These are phyloP conservation scores for Cryptoblepharus egeriae DNA, from an alignment of 2,797 vertebrate species.

Conservation along the genomic window DNA sequence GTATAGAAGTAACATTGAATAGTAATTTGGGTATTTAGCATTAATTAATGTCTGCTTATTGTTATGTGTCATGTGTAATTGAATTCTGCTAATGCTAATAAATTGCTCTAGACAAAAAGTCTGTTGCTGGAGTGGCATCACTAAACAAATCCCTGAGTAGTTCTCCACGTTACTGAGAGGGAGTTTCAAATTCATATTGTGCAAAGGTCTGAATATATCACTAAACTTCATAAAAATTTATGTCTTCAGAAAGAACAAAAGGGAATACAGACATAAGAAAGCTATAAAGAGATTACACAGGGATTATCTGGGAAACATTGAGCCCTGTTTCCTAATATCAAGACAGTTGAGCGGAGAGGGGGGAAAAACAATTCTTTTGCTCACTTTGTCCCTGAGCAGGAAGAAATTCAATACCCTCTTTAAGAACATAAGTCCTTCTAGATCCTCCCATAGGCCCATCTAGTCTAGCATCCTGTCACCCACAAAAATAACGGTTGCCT, in stretches of 20 bases:
- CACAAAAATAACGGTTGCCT: too few relatives aligned
- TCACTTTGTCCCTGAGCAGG: background rate
- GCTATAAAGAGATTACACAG: conserved; percentile 13
- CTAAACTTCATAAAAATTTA: conserved; percentile 33
- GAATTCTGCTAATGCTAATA: conserved; percentile 28
- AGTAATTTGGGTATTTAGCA: conserved; percentile 27
- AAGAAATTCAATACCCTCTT: background rate
- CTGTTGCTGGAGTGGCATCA: background rate
- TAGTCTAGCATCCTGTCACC: too few relatives aligned
- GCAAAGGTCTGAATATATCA: conserved; percentile 3
- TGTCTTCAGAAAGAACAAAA: background rate
- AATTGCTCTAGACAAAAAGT: conserved; percentile 26
- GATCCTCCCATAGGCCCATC: too few relatives aligned
- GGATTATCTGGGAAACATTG: conserved; percentile 7
- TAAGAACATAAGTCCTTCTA: background rate
- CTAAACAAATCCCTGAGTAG: conserved; percentile 13
- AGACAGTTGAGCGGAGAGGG: background rate
- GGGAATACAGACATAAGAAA: conserved; percentile 1
- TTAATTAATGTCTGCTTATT: conserved; percentile 41
- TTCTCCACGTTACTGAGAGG: background rate
- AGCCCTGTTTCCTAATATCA: background rate
- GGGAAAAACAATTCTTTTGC: background rate
- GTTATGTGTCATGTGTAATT: conserved; percentile 36
- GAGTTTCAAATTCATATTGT: conserved; percentile 25
- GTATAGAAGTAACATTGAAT: conserved; percentile 1